These are phyloP conservation scores for Trichopria drosophilae DNA, from an alignment of 2,888 invertebrate genomes.

Conservation along the genomic window DNA sequence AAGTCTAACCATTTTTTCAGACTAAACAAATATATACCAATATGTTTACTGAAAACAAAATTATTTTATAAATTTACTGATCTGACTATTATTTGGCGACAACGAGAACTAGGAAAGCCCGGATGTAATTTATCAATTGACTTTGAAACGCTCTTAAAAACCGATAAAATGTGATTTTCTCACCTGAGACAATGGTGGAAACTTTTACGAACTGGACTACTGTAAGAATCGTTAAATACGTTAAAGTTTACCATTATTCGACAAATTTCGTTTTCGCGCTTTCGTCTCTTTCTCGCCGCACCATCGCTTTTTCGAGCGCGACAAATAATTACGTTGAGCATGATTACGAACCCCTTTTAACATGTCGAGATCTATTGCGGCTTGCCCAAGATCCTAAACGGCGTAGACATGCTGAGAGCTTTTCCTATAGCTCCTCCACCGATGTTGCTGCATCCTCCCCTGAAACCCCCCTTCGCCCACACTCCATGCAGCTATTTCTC, in stretches of 20 bases:
- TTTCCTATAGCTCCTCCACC: constrained; percentile 38
- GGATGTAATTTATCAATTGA: too few relatives aligned
- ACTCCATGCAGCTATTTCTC: constrained; percentile 22
- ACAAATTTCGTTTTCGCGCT: constrained; percentile 5
- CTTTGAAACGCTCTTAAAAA: too few relatives aligned
- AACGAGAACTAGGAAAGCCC: too few relatives aligned
- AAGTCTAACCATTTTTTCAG: too few relatives aligned
- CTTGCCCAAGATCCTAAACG: constrained; percentile 44
- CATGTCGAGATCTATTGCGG: constrained; percentile 50
- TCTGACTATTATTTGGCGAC: too few relatives aligned
- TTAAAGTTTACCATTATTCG: background rate
- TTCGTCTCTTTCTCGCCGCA: constrained; percentile 22
- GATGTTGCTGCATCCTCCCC: too few relatives aligned
- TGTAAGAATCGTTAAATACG: background rate
- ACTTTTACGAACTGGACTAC: too few relatives aligned
- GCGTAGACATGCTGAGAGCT: constrained; percentile 53
- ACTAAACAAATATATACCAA: too few relatives aligned
- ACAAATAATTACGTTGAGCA: constrained; percentile 51
- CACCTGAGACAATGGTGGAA: too few relatives aligned
- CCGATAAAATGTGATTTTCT: too few relatives aligned
- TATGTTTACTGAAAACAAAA: too few relatives aligned
- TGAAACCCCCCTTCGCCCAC: background rate
- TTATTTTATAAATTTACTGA: too few relatives aligned
- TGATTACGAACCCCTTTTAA: constrained; percentile 52
- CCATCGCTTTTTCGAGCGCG: constrained; percentile 17